These are phyloP conservation scores for Drosophila murphyi DNA, from an alignment of 1,140 invertebrate species.

Conservation along the genomic window DNA sequence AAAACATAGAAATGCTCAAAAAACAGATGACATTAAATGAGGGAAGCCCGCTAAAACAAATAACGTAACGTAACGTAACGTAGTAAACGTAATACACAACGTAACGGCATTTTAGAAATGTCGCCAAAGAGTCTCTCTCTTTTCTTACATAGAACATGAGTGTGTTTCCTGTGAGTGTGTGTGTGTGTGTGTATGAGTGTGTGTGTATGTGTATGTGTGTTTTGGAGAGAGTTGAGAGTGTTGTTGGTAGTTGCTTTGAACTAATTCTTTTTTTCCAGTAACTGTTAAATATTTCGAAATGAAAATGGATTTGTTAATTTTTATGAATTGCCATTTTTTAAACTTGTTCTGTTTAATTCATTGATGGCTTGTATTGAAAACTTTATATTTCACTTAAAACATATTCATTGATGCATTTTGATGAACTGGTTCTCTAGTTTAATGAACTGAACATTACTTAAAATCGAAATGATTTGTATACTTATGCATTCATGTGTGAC, in stretches of 20 bases:
- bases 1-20: constrained; percentile 67
- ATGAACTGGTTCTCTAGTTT: background rate
- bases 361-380: too few species aligned
- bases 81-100: constrained; percentile 64
- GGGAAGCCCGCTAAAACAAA: constrained; percentile 66
- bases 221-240: background rate
- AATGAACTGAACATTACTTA: background rate
- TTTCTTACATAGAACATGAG: background rate
- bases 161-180: background rate
- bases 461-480: too few species aligned
- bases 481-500: too few species aligned
- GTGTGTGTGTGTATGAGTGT: background rate
- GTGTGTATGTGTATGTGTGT: background rate
- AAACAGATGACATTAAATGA: constrained; percentile 36
- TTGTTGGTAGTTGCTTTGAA: constrained; percentile 13
- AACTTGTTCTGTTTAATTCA: background rate
- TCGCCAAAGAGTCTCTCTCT: constrained; percentile 48
- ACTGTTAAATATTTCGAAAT: too few species aligned
- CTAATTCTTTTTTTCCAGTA: constrained; percentile 13
- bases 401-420: background rate
- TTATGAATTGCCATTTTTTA: too few species aligned
- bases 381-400: background rate
- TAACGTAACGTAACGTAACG: constrained; percentile 54
- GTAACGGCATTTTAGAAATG: constrained; percentile 78
- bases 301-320: too few species aligned